phyloP scores from a whole-genome alignment of 1,140 invertebrate species.

The Cotesia glomerata region DNA sequence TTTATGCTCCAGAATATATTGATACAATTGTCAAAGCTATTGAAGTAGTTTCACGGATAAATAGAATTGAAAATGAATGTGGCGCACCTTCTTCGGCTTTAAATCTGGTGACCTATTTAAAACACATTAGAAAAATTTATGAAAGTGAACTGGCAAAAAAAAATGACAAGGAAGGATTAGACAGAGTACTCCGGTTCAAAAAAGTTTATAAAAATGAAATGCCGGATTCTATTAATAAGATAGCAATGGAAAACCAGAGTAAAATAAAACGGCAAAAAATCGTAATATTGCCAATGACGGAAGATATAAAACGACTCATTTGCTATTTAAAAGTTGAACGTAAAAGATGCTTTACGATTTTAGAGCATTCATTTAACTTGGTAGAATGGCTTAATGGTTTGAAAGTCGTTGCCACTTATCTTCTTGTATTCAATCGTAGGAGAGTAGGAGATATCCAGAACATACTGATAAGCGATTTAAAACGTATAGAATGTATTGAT shows the following conservation, averaged over 20 bases:
- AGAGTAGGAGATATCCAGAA: conserved; percentile 26
- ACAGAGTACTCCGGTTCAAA: conserved; percentile 19
- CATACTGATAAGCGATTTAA: not conserved
- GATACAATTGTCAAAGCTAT: conserved; percentile 7
- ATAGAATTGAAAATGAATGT: conserved; percentile 20
- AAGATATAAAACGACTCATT: not conserved
- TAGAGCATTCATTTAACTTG: not conserved
- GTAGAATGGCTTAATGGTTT: not conserved
- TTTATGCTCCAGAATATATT: conserved; percentile 30
- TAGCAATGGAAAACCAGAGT: not conserved
- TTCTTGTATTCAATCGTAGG: conserved; percentile 29
- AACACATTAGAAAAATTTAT: conserved; percentile 27
- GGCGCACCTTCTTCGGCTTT: conserved; percentile 17
- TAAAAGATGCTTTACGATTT: not conserved
- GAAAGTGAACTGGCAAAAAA: conserved; percentile 24
- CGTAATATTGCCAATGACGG: not conserved
- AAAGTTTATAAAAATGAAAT: conserved; percentile 16
- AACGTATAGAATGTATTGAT: not conserved
- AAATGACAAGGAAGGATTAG: conserved; percentile 10
- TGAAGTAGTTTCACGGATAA: conserved; percentile 13
- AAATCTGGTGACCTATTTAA: conserved; percentile 25
- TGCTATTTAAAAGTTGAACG: not conserved
- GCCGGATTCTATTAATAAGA: not conserved
- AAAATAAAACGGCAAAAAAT: not conserved
- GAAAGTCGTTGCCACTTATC: not conserved